phyloP scores from a whole-genome alignment of 2,888 invertebrate genomes.

The Sabellastarte sp. region DNA sequence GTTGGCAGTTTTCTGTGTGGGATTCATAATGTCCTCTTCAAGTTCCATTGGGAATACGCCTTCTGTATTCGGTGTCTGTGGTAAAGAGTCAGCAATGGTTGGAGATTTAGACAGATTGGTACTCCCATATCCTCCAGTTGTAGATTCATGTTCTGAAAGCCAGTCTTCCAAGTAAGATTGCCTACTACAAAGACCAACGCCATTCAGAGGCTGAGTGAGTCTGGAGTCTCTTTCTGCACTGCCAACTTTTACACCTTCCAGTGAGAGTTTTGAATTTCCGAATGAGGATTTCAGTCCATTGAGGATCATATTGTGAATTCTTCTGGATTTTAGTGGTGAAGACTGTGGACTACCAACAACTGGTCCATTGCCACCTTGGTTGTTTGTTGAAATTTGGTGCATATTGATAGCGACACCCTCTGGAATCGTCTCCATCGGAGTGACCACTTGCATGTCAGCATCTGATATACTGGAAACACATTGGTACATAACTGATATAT shows the following conservation, averaged over 20 bases:
- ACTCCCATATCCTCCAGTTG: background rate
- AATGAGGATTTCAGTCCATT: background rate
- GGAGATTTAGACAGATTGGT: background rate
- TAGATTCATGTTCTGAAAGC: background rate
- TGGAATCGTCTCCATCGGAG: constrained; percentile 31
- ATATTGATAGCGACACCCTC: constrained; percentile 19
- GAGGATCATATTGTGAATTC: background rate
- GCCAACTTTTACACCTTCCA: background rate
- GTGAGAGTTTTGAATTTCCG: background rate
- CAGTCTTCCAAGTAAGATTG: background rate
- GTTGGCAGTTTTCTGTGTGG: too few relatives aligned
- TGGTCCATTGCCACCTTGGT: constrained; percentile 12
- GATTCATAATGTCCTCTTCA: too few relatives aligned
- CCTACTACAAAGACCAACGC: background rate
- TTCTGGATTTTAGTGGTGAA: background rate
- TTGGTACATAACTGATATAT: background rate
- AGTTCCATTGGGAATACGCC: too few relatives aligned
- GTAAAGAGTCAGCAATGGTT: too few relatives aligned
- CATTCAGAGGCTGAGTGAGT: background rate
- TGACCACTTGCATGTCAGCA: constrained; percentile 32
- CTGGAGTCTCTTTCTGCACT: background rate
- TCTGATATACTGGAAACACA: constrained; percentile 22
- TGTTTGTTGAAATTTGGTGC: background rate
- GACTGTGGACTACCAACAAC: background rate
- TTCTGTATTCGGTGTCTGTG: too few relatives aligned